phyloP scores from a whole-genome alignment of 2,888 invertebrate genomes.

The Acanthosepion lycidas region DNA sequence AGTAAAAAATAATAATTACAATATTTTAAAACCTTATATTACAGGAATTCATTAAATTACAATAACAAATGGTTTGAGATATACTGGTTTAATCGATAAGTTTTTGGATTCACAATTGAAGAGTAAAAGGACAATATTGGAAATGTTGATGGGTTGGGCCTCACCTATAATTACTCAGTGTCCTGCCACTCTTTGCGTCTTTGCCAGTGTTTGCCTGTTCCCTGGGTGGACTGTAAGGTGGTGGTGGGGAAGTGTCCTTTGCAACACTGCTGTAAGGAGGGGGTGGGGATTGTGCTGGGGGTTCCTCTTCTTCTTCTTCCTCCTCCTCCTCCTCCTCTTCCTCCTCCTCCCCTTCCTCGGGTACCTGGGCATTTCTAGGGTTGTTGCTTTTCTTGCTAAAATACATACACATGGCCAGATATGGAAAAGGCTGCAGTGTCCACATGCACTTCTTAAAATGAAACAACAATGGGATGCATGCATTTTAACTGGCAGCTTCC shows the following conservation, averaged over 20 bases:
- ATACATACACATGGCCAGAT: slow-evolving; percentile 8
- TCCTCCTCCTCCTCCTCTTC: slow-evolving; percentile 2
- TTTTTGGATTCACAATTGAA: not conserved
- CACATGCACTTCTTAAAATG: not conserved
- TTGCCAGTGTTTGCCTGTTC: slow-evolving; percentile 34
- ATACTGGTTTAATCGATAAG: too few relatives aligned
- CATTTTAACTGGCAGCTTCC: not conserved
- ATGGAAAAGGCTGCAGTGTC: not conserved
- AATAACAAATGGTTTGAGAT: too few relatives aligned
- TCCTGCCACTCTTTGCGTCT: not conserved
- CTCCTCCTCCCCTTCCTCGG: not conserved
- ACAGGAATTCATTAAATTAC: too few relatives aligned
- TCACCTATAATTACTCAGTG: slow-evolving; percentile 33
- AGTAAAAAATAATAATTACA: too few relatives aligned
- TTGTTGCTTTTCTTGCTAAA: slow-evolving; percentile 9
- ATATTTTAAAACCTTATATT: too few relatives aligned
- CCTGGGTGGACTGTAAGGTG: slow-evolving; percentile 36
- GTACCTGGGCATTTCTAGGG: slow-evolving; percentile 21
- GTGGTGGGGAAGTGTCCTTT: slow-evolving; percentile 41
- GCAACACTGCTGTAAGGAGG: slow-evolving; percentile 34
- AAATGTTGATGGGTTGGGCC: not conserved
- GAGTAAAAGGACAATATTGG: not conserved
- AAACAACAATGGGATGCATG: not conserved
- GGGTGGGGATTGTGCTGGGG: not conserved
- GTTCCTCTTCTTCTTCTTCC: not conserved